Base-by-base conservation (phyloP, 30 jellyfish, hydroid and myxozoan genomes). In the Hydractinia echinata region DNA sequence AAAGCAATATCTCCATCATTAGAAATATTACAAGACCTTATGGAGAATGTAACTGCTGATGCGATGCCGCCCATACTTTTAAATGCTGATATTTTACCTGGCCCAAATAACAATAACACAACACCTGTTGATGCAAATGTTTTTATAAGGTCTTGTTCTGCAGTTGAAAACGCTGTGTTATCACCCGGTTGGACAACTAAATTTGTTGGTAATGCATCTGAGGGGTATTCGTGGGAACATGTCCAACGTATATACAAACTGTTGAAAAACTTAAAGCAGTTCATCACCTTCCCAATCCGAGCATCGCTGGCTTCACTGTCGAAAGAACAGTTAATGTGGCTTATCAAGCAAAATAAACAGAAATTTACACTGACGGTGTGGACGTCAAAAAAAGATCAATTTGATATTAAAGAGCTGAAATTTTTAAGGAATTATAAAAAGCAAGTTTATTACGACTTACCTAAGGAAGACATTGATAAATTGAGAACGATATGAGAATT, bases 151-250 rank as follows among this genome's bases (percentile, higher is more conserved):
- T 79, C 91, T 54, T 62, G n/a, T 16, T 20, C 56, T 61, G 79
- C 62, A 49, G 68, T 60, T 30, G 61, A 53, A 4, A 54, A 60
- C 20, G 86, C 82, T 11, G 72, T 81, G 4, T 72, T 93, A 14
- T 93, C 99, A 30, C 91, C 88, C 54, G 99, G 99, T 4, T 93
- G 99, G 99, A 93, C 99, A 14, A 86, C 96, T 11, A 61, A 61
- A 0, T 58, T 6, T 0, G 70, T 85, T 15, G 85, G 62, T 48
- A 79, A 58, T 8, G n/a, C 51, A 8, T 53, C 79, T 4, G 70
- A 83, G 53, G 99, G 96, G 44, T 93, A 93, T 80, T 53, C 95
- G 13, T 87, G 96, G 96, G 80, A 78, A 21, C 82, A 87, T 95
- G 99, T 87, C 10, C 55, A 55, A 19, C 95, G 87, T 19, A 93